Conservation (phyloP, 1,140 invertebrate genomes). For the Halesus radiatus region DNA sequence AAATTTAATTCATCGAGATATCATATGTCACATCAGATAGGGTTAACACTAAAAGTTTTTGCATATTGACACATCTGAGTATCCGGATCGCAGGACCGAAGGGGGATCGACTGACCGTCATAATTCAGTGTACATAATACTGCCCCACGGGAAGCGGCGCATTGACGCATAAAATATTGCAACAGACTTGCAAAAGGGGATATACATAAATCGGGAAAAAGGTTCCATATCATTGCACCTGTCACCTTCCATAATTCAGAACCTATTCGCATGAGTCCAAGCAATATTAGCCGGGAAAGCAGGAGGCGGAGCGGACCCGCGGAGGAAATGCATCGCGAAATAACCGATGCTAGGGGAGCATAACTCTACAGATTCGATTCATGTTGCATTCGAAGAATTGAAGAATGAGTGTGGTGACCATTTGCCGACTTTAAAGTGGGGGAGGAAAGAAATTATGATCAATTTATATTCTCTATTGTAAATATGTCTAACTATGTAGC, state of each 20-base stretch:
- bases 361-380: conserved; percentile 1
- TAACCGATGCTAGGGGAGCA: background rate
- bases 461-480: no score
- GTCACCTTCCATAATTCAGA: conserved; percentile 58
- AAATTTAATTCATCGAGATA: background rate
- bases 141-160: conserved; percentile 53
- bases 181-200: conserved; percentile 51
- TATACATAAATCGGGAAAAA: conserved; percentile 54
- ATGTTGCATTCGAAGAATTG: background rate
- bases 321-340: conserved; percentile 18
- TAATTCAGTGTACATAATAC: conserved; percentile 57
- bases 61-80: conserved; percentile 45
- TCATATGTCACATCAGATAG: background rate
- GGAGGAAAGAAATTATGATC: no score
- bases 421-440: no score
- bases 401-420: background rate
- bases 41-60: conserved; percentile 25
- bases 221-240: conserved; percentile 58
- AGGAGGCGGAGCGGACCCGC: background rate
- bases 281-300: conserved; percentile 46
- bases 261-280: conserved; percentile 47
- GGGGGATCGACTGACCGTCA: conserved; percentile 54
- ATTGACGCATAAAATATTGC: conserved; percentile 58
- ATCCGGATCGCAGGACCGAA: conserved; percentile 27
- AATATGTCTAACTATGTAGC: no score